Percentiles rank a stretch among this genome's conserved stretches.
Evolutionary conservation across 2,797 vertebrate species (phyloP).

Genomic region (Trichosurus vulpecula): DNA sequence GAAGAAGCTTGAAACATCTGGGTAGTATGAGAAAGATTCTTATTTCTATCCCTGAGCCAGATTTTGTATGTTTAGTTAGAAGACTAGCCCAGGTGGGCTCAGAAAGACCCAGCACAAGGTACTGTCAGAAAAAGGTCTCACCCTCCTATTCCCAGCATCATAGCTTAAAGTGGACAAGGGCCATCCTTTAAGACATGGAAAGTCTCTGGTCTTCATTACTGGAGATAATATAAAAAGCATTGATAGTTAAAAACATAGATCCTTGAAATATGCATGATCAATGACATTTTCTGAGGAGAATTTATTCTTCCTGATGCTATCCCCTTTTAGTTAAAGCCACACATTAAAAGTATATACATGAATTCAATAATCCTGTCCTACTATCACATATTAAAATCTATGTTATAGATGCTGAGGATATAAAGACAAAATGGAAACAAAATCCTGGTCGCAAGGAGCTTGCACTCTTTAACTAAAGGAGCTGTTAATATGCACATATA

Average conservation of each 20-base stretch:
- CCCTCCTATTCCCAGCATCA: neutral
- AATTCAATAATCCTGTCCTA: constrained; percentile 43
- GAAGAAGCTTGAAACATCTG: neutral
- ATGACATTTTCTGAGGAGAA: constrained; percentile 68
- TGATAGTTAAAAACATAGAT: neutral
- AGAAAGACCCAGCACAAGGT: neutral
- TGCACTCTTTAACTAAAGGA: neutral
- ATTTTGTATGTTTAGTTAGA: neutral
- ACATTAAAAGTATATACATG: constrained; percentile 53
- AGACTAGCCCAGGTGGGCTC: neutral
- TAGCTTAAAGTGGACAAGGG: neutral
- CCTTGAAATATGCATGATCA: constrained; percentile 63
- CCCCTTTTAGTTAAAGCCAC: constrained; percentile 66
- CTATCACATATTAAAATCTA: neutral
- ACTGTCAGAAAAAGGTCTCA: neutral
- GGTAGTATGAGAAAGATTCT: neutral
- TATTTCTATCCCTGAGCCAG: neutral
- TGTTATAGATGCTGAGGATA: neutral
- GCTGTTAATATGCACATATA: neutral
- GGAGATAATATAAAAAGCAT: neutral
- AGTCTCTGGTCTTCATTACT: neutral
- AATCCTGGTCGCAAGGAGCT: neutral
- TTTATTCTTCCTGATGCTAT: constrained; percentile 64
- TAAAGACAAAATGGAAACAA: neutral
- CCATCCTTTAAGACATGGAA: neutral